Percentiles rank a stretch among this genome's conserved stretches.
These are phyloP conservation scores for Parapsyche elsis DNA, from an alignment of 1,140 invertebrate genomes.

Conservation along the genomic window DNA sequence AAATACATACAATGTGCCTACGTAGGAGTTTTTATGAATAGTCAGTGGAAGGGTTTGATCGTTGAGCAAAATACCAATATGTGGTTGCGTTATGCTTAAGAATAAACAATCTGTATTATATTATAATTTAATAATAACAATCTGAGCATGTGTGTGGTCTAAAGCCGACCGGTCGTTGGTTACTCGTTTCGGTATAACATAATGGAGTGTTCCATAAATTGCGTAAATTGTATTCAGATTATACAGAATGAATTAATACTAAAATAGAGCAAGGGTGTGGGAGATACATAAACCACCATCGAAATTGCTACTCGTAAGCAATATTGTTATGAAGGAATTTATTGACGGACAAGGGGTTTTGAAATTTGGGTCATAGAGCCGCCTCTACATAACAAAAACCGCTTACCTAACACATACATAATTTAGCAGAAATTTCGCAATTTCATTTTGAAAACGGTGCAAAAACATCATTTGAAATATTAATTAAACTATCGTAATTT, in stretches of 20 bases:
- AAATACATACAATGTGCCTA: no score
- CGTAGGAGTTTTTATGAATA: no score
- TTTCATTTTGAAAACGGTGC: not conserved
- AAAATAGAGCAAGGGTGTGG: not conserved
- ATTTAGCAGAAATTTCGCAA: not conserved
- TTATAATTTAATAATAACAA: no score
- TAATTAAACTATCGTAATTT: no score
- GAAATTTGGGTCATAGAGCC: slow-evolving; percentile 5
- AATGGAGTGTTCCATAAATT: no score
- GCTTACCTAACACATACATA: not conserved
- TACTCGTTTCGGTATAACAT: no score
- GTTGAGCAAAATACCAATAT: no score
- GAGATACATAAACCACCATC: slow-evolving; percentile 10
- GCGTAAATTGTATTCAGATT: not conserved
- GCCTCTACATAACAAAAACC: slow-evolving; percentile 5
- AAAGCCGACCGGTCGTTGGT: no score
- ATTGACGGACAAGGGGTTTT: slow-evolving; percentile 29
- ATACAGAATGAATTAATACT: slow-evolving; percentile 1
- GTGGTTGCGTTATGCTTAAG: no score
- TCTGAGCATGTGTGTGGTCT: no score
- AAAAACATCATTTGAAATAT: slow-evolving; percentile 45
- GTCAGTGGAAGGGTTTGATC: no score
- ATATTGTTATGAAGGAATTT: slow-evolving; percentile 25
- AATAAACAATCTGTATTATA: no score
- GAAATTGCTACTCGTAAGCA: not conserved